phyloP scores from a whole-genome alignment of 2,888 invertebrate species.

The Ectemnius cavifrons region DNA sequence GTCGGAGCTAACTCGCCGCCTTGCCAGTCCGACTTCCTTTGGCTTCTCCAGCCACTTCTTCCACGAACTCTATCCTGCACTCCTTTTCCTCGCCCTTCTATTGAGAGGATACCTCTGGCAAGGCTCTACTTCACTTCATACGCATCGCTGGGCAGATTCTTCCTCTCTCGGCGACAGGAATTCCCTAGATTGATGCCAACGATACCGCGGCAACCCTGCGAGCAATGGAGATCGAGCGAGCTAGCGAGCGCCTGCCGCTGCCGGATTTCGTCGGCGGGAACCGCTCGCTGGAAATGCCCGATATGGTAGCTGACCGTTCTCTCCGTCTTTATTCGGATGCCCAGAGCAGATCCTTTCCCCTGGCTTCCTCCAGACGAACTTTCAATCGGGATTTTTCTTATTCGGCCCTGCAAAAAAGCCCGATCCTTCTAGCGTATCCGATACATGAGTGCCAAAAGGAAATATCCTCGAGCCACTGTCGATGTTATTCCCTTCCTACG shows the following conservation, averaged over 20 bases:
- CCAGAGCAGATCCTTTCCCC: conserved; percentile 15
- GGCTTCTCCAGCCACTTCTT: conserved; percentile 41
- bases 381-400: conserved; percentile 38
- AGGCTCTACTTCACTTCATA: conserved; percentile 49
- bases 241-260: neutral
- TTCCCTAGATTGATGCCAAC: neutral
- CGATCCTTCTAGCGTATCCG: conserved; percentile 36
- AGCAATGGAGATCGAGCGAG: neutral
- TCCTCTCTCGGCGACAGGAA: neutral
- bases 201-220: neutral
- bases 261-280: conserved; percentile 13
- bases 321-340: conserved; percentile 31
- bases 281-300: conserved; percentile 51
- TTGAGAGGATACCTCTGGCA: conserved; percentile 47
- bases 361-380: conserved; percentile 19
- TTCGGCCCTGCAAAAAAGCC: conserved; percentile 49
- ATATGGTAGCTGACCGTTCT: conserved; percentile 42
- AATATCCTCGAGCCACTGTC: conserved; percentile 20
- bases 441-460: conserved; percentile 38
- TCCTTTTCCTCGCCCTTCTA: conserved; percentile 38
- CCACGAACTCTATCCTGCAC: conserved; percentile 23
- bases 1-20: conserved; percentile 17
- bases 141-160: conserved; percentile 46
- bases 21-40: conserved; percentile 28
- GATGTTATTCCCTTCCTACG: conserved; percentile 18